Evolutionary conservation across 2,113 vertebrate genomes (phyloP).

Genomic region (Crotalus helleri): DNA sequence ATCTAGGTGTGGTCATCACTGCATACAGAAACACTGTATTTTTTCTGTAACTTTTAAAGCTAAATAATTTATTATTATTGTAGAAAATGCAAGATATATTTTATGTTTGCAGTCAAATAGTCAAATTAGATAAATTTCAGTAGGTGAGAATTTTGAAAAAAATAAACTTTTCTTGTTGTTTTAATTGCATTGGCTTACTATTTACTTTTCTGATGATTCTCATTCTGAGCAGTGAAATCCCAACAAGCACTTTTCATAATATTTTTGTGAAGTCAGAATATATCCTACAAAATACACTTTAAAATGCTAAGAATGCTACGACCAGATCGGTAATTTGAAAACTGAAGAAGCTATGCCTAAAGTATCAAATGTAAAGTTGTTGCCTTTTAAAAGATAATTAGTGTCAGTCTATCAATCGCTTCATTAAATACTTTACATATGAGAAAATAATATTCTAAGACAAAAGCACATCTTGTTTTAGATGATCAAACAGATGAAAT

Average conservation of each 20-base stretch:
- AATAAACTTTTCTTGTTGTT: not conserved
- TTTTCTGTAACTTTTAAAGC: not conserved
- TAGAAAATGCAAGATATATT: not conserved
- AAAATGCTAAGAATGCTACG: not conserved
- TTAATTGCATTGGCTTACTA: not conserved
- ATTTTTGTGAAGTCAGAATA: not conserved
- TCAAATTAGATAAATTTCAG: not conserved
- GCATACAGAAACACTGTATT: not conserved
- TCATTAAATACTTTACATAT: not conserved
- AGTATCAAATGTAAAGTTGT: not conserved
- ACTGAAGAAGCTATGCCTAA: too few species aligned
- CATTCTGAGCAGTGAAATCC: not conserved
- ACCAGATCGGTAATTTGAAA: not conserved
- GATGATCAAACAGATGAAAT: not conserved
- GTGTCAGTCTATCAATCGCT: not conserved
- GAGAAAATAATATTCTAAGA: not conserved
- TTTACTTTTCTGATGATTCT: not conserved
- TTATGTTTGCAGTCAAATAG: not conserved
- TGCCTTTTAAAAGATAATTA: not conserved
- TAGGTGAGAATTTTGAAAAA: not conserved
- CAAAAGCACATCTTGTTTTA: not conserved
- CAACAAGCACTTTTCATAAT: not conserved
- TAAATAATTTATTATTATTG: not conserved
- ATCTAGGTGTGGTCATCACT: not conserved
- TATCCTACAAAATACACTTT: not conserved